phyloP scores from a whole-genome alignment of 2,888 invertebrate species.

The Campoletis raptor region DNA sequence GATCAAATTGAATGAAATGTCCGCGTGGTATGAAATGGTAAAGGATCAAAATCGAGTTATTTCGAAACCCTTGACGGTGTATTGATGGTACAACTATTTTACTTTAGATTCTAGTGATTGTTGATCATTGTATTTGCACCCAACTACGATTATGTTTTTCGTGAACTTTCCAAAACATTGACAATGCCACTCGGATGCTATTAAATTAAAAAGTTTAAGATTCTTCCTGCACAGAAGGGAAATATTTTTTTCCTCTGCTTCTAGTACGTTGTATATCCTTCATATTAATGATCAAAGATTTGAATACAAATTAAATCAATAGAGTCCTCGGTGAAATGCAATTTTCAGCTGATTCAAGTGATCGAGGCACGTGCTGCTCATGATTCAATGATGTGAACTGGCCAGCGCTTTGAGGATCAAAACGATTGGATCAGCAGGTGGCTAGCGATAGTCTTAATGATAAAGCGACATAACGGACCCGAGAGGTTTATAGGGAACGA shows the following conservation, averaged over 20 bases:
- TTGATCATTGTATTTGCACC: neutral
- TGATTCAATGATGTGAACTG: neutral
- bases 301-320: neutral
- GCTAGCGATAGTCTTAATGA: neutral
- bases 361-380: neutral
- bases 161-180: neutral
- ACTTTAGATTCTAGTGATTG: neutral
- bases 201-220: neutral
- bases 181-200: neutral
- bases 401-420: neutral
- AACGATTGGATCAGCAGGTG: conserved; percentile 20
- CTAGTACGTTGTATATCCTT: neutral
- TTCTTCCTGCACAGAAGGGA: neutral
- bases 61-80: neutral
- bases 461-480: neutral
- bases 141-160: neutral
- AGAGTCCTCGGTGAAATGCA: neutral
- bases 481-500: neutral
- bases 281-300: neutral
- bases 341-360: neutral
- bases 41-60: neutral
- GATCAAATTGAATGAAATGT: neutral
- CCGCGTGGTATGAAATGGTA: neutral
- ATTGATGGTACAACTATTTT: neutral
- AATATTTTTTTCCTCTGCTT: neutral